Evolutionary conservation across 2,113 vertebrate genomes (phyloP).

Genomic region (Protobothrops mucrosquamatus): DNA sequence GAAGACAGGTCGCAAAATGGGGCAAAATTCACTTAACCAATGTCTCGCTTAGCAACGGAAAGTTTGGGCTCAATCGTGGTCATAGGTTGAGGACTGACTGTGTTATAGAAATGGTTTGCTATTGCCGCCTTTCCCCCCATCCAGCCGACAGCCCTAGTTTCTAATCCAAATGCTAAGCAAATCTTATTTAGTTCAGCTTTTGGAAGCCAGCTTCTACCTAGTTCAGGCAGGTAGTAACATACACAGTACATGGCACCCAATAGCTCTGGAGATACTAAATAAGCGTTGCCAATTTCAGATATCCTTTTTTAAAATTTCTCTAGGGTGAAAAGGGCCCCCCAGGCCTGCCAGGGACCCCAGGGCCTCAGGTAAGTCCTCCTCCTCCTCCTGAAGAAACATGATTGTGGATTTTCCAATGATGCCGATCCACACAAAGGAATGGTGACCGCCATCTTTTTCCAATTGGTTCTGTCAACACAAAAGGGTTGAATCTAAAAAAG

Average conservation of each 20-base stretch:
- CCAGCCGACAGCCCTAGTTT: too few species aligned
- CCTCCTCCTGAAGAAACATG: background rate
- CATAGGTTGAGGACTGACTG: too few species aligned
- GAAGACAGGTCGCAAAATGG: too few species aligned
- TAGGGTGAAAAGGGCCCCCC: conserved; percentile 81
- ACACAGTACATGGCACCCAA: too few species aligned
- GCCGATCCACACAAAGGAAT: background rate
- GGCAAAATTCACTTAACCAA: too few species aligned
- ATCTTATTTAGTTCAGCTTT: too few species aligned
- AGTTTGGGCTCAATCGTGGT: too few species aligned
- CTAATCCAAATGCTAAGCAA: too few species aligned
- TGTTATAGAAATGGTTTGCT: too few species aligned
- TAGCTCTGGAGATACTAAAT: background rate
- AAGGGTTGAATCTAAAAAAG: background rate
- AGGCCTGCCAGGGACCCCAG: conserved; percentile 70
- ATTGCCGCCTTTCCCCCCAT: too few species aligned
- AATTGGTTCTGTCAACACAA: background rate
- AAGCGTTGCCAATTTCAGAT: accelerated
- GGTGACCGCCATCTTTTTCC: background rate
- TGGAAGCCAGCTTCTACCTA: background rate
- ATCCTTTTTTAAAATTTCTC: conserved; percentile 23
- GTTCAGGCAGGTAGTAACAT: background rate
- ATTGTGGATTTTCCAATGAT: background rate
- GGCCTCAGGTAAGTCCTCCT: conserved; percentile 69
- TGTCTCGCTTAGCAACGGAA: too few species aligned